Evolutionary conservation across 2,888 invertebrate genomes (phyloP).

Genomic region (Helicoverpa assulta): DNA sequence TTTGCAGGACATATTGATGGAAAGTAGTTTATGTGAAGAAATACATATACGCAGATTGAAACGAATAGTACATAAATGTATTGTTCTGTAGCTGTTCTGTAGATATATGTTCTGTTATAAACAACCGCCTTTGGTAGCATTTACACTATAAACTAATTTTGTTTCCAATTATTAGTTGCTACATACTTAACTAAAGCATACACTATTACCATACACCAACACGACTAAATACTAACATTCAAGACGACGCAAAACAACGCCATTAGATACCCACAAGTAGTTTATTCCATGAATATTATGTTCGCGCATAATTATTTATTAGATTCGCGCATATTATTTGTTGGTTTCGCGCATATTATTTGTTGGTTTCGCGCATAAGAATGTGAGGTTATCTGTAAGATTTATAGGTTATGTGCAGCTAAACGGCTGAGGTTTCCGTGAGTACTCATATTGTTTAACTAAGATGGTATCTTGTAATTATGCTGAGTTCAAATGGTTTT

Average conservation of each 20-base stretch:
- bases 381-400: conserved; percentile 55
- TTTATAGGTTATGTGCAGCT: conserved; percentile 46
- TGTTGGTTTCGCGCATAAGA: conserved; percentile 47
- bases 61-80: too few relatives aligned
- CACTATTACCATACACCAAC: conserved; percentile 17
- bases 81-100: too few relatives aligned
- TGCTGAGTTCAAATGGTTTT: background rate
- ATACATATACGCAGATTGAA: too few relatives aligned
- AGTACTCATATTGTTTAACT: conserved; percentile 6
- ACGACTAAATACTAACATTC: conserved; percentile 20
- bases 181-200: background rate
- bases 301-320: conserved; percentile 47
- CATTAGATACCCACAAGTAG: conserved; percentile 37
- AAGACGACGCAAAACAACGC: conserved; percentile 35
- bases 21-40: too few relatives aligned
- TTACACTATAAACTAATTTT: too few relatives aligned
- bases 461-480: background rate
- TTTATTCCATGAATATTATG: conserved; percentile 46
- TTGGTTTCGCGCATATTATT: conserved; percentile 50
- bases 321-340: conserved; percentile 46
- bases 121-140: too few relatives aligned
- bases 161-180: background rate
- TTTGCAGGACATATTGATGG: background rate
- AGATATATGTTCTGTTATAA: too few relatives aligned
- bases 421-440: conserved; percentile 38